These are phyloP conservation scores for Grammomys surdaster DNA, from an alignment of 2,113 vertebrate species.

Conservation along the genomic window DNA sequence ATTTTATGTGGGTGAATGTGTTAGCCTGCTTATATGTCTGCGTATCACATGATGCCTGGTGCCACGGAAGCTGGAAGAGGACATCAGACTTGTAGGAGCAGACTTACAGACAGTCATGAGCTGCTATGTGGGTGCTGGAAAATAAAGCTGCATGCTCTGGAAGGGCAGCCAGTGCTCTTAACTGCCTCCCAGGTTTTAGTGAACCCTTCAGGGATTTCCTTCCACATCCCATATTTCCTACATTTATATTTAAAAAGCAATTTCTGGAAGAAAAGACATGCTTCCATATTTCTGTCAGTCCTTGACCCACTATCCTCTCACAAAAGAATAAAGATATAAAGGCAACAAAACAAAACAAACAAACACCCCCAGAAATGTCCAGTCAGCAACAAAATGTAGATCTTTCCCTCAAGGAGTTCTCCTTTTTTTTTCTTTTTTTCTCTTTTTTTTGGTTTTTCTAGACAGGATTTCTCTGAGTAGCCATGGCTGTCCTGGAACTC, in stretches of 20 bases:
- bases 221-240: accelerated
- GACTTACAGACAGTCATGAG: neutral
- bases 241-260: neutral
- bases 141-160: neutral
- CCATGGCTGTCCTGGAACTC: too few species aligned
- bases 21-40: neutral
- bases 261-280: conserved; percentile 40
- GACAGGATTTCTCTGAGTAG: too few species aligned
- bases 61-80: neutral
- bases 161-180: neutral
- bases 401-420: neutral
- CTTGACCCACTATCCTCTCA: neutral
- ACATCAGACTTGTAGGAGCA: neutral
- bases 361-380: neutral
- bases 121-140: neutral
- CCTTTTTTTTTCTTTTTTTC: too few species aligned
- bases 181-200: neutral
- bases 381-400: conserved; percentile 59
- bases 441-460: too few species aligned
- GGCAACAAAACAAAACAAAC: neutral
- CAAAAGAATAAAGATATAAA: neutral
- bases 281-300: neutral
- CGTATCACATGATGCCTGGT: too few species aligned
- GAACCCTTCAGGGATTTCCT: neutral
- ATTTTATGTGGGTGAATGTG: neutral